Percentiles rank a stretch among this genome's conserved stretches.
These are phyloP conservation scores for Tympanuchus pallidicinctus DNA, from an alignment of 2,113 vertebrate species.

Conservation along the genomic window DNA sequence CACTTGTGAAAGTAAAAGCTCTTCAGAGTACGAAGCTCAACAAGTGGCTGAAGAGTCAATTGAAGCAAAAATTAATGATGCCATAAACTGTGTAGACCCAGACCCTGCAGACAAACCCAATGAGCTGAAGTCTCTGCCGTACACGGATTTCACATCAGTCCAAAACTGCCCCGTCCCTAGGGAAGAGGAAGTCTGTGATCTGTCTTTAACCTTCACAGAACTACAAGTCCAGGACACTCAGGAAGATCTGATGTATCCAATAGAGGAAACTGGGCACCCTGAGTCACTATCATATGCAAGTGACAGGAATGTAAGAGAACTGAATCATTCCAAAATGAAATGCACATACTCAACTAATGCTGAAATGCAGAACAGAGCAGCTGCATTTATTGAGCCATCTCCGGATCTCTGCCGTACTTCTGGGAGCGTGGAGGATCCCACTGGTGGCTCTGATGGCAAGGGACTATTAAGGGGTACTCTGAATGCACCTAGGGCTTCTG, in stretches of 20 bases:
- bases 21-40: neutral
- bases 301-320: neutral
- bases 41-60: neutral
- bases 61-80: conserved; percentile 56
- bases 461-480: neutral
- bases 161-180: neutral
- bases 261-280: conserved; percentile 68
- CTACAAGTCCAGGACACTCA: conserved; percentile 44
- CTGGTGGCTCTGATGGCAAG: neutral
- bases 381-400: conserved; percentile 1
- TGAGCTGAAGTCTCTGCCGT: conserved; percentile 7
- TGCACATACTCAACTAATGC: neutral
- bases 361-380: neutral
- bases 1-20: neutral
- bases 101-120: conserved; percentile 23
- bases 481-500: neutral
- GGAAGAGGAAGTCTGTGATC: neutral
- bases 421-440: neutral
- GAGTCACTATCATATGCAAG: neutral
- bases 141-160: neutral
- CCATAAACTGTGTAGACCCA: conserved; percentile 37
- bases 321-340: neutral
- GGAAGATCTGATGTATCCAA: conserved; percentile 51
- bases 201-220: conserved; percentile 55
- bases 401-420: conserved; percentile 8